Base-by-base conservation (phyloP, 1,140 invertebrate genomes). In the Acromyrmex charruanus region DNA sequence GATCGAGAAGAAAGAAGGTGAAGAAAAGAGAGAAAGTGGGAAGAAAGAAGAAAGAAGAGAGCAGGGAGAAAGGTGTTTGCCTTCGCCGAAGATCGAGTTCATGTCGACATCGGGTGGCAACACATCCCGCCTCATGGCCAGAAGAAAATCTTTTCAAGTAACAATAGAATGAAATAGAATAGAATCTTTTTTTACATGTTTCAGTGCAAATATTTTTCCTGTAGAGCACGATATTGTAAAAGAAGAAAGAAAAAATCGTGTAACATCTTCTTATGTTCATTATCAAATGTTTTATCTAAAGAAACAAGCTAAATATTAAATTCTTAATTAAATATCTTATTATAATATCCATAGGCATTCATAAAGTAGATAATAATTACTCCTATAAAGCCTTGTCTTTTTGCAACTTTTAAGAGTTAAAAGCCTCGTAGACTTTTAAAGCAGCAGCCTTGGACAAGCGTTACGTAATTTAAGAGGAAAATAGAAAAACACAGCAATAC, bases 31-130 rank as follows among this genome's bases (percentile, higher is more conserved):
- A 68, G 49, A 69, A 44, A 77, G 35, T 39, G 51, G 10, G 44
- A 63, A 85, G 71, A 53, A 85, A 77, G 39, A 77, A 25, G 39
- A 58, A 49, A 35, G 51, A 58, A 31, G 18, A 58, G 35, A 9
- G 0, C 44, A 55, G 35, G 28, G 61, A 81, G 69, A 84, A 84
- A 74, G 39, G 69, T 75, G 69, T 84, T 84, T 74, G 55, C 80
- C 68, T 71, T 82, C 68, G 55, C 68, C 53, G 25, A 49, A 68
- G 25, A 61, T 44, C 55, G 44, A 35, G 25, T n/a, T 35, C 18
- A 61, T 31, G 31, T 55, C 63, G 77, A 69, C 35, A 49, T 61
- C 44, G 31, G 2, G 68, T 49, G 18, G 44, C 18, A 31, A 16
- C 25, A 14, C 18, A 55, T 61, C 21, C 12, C 51, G 14, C n/a